Percentiles rank a stretch among this genome's conserved stretches.
Evolutionary conservation across 2,113 vertebrate species (phyloP).

Genomic region (Tauraco erythrolophus): DNA sequence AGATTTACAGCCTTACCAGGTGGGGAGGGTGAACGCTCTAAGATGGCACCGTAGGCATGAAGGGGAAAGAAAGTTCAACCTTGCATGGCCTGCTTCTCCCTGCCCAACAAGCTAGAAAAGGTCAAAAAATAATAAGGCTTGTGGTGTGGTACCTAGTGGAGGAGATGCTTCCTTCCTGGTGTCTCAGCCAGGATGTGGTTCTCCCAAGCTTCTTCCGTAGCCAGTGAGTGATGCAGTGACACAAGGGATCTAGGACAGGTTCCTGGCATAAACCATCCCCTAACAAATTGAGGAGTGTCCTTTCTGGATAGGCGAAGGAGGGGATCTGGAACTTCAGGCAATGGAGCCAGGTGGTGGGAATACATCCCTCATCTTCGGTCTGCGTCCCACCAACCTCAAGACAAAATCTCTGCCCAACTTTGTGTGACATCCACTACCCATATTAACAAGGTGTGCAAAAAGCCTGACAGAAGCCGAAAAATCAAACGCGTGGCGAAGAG

Average conservation of each 20-base stretch:
- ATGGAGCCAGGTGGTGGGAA: not conserved
- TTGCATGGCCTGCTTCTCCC: not conserved
- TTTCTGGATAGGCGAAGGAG: not conserved
- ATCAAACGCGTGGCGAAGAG: not conserved
- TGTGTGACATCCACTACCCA: not conserved
- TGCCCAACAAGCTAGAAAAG: not conserved
- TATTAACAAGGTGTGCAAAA: not conserved
- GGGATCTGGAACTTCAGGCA: not conserved
- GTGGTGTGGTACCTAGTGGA: not conserved
- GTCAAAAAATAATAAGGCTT: not conserved
- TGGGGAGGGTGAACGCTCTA: not conserved
- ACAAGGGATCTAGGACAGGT: not conserved
- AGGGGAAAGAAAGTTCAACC: not conserved
- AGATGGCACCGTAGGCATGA: not conserved
- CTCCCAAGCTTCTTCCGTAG: not conserved
- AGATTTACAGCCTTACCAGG: not conserved
- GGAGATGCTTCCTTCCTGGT: fast-evolving
- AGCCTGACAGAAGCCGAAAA: constrained; percentile 6
- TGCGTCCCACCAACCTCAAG: not conserved
- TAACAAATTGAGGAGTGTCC: not conserved
- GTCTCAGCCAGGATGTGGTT: not conserved
- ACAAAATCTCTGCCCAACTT: not conserved
- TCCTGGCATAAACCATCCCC: not conserved
- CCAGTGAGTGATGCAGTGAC: not conserved
- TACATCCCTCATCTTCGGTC: not conserved